Percentiles rank a stretch among this genome's conserved stretches.
Conservation (phyloP, 2,797 vertebrate genomes). For the Zalophus californianus region DNA sequence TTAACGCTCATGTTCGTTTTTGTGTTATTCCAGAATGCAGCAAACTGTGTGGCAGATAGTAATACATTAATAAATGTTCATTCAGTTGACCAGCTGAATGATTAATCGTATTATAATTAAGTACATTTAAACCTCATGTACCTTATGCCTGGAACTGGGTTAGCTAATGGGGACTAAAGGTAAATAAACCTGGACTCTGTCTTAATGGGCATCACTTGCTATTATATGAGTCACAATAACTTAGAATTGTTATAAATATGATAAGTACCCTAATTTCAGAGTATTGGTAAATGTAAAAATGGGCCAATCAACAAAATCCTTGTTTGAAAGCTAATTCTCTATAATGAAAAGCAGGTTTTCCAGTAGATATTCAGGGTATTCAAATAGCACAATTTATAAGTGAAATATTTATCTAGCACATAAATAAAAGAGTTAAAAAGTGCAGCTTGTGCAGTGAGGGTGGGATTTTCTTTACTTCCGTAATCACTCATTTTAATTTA, state of each 20-base stretch:
- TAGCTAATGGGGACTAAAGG: neutral
- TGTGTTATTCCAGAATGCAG: neutral
- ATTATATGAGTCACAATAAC: neutral
- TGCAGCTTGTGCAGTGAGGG: neutral
- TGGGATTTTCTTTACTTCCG: neutral
- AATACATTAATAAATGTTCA: neutral
- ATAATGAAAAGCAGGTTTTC: neutral
- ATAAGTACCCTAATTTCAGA: neutral
- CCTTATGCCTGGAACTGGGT: neutral
- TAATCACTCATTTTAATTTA: neutral
- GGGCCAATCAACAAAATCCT: neutral
- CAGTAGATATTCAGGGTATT: neutral
- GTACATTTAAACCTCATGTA: neutral
- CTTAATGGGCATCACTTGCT: neutral
- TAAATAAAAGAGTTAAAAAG: neutral
- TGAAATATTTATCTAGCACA: neutral
- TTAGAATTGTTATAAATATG: neutral
- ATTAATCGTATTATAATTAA: neutral
- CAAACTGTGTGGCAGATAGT: neutral
- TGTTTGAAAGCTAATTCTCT: constrained; percentile 11
- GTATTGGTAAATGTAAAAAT: neutral
- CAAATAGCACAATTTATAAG: neutral
- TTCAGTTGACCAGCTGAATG: neutral
- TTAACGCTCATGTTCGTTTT: neutral
- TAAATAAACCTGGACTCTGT: neutral